phyloP scores from a whole-genome alignment of 2,888 invertebrate species.

The Dicycla oo region DNA sequence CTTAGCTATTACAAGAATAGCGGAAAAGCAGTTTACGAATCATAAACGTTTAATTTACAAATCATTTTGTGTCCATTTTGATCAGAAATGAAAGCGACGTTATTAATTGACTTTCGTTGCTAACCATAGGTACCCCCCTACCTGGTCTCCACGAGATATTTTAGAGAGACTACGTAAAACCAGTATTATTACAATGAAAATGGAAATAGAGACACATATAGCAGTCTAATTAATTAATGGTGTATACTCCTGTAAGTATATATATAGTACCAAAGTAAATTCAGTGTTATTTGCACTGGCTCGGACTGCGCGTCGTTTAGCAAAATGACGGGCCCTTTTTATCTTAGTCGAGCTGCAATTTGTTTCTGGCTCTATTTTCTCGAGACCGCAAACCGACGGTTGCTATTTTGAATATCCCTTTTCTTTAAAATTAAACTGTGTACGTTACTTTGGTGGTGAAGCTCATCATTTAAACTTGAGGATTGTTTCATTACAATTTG shows the following conservation, averaged over 20 bases:
- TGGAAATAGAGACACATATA: conserved; percentile 29
- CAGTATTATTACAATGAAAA: not conserved
- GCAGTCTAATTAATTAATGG: conserved; percentile 61
- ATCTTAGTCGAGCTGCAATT: conserved; percentile 88
- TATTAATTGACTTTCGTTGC: not conserved
- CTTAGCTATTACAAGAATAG: not conserved
- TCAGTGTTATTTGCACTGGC: conserved; percentile 79
- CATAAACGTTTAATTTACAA: no score
- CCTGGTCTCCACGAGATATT: not conserved
- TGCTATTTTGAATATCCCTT: conserved; percentile 85
- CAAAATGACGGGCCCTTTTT: conserved; percentile 89
- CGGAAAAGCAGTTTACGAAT: not conserved
- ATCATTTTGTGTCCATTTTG: not conserved
- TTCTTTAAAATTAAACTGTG: conserved; percentile 81
- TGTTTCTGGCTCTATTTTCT: conserved; percentile 87
- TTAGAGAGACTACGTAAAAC: not conserved
- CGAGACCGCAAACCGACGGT: conserved; percentile 83
- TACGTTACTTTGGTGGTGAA: conserved; percentile 64
- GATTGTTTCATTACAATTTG: conserved; percentile 29
- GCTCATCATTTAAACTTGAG: conserved; percentile 51
- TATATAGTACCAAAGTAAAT: conserved; percentile 71
- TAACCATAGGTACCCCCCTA: not conserved
- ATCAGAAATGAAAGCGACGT: not conserved
- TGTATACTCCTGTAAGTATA: conserved; percentile 40
- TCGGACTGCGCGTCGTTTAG: conserved; percentile 85